Conservation (phyloP, 2,797 vertebrate species). For the Rhinophrynus dorsalis region DNA sequence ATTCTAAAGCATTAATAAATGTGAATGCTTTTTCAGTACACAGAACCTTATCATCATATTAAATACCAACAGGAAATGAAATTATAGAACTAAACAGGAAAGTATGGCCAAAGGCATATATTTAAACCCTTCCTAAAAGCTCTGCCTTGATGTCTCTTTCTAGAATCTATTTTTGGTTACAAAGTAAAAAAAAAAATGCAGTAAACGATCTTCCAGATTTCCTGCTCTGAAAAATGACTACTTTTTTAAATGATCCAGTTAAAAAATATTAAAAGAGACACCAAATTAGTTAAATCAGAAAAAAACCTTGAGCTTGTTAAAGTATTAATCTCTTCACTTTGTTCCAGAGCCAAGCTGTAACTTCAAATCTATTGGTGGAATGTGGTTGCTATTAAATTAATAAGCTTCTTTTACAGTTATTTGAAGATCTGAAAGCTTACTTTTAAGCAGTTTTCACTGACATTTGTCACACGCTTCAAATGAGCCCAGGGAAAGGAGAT, state of each 20-base stretch:
- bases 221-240: background rate
- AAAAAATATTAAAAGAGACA: background rate
- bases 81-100: no score
- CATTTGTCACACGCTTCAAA: no score
- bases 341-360: conserved; percentile 15
- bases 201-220: conserved; percentile 5
- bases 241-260: background rate
- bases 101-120: background rate
- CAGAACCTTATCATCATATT: no score
- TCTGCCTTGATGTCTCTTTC: conserved; percentile 12
- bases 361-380: conserved; percentile 3
- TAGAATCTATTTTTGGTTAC: conserved; percentile 28
- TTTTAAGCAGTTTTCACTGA: background rate
- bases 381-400: background rate
- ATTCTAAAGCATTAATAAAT: no score
- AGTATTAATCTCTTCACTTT: conserved; percentile 19
- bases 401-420: background rate
- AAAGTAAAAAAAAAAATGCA: background rate
- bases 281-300: background rate
- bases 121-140: background rate
- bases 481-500: no score
- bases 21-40: no score
- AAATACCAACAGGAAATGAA: no score
- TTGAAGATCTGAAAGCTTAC: background rate
- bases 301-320: background rate